Evolutionary conservation across 2,888 invertebrate species (phyloP), one percentile per base, ranked within the genome.

Genomic region (Erannis defoliaria): DNA sequence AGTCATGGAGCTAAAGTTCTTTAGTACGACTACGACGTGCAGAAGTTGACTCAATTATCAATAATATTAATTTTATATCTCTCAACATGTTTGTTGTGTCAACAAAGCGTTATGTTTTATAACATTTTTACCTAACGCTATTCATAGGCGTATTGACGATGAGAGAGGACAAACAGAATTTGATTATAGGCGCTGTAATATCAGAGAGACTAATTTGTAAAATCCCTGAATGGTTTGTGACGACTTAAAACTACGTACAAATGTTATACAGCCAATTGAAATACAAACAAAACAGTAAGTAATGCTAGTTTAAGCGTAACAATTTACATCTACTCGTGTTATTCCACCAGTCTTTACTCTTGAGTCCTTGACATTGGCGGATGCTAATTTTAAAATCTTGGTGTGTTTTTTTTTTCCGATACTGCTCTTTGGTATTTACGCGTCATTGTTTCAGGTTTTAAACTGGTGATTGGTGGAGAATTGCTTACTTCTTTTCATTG

Each of bases 321-420:
- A 19, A 55, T 56, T 37, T 51, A 42, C 18, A 12, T 59, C 57
- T 33, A 26, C 29, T 38, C 23, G 50, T 57, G 23, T 55, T 53
- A 53, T 58, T 63, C 35, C 58, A 55, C 37, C 46, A 42, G 55
- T n/a, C n/a, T n/a, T n/a, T n/a, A n/a, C n/a, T n/a, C 43, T 42
- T 53, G 42, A 40, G 38, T 35, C 67, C 67, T 70, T 67, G 70
- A 66, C 70, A 67, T 64, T 68, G 68, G 63, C 53, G 64, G 66
- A 67, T 57, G 70, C 49, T 68, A 64, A 68, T 67, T 68, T 60
- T 63, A 65, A 66, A 64, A 68, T 67, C 42, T 62, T 62, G 59
- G 53, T 64, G 60, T 33, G 55, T 42, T 57, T 66, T 68, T 63
- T 66, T 68, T 62, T 46, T 55, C 48, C 48, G 23, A 31, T 46